A percentile compares a stretch with the other conserved stretches of the same genome.
Conservation (phyloP, 2,113 vertebrate genomes). For the Bubo blakistoni region DNA sequence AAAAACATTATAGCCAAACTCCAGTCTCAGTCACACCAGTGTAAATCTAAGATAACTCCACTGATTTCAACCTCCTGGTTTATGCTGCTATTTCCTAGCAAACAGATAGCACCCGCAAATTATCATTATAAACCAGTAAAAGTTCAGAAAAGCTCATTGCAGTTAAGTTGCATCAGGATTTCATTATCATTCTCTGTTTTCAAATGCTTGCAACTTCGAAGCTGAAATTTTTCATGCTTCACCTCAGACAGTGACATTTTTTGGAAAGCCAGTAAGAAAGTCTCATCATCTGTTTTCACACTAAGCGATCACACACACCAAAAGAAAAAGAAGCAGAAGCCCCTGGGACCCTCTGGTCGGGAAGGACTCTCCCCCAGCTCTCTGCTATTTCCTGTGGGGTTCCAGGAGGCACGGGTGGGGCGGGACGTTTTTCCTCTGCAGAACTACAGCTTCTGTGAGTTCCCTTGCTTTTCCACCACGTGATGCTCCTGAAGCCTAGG, state of each 20-base stretch:
- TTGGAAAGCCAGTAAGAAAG: not conserved
- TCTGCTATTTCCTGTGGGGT: not conserved
- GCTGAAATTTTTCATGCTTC: not conserved
- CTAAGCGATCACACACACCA: not conserved
- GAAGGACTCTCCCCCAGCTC: not conserved
- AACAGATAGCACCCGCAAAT: not conserved
- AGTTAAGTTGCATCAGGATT: not conserved
- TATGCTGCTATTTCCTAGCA: not conserved
- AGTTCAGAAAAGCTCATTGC: not conserved
- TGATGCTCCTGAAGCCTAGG: not conserved
- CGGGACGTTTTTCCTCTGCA: not conserved
- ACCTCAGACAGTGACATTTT: not conserved
- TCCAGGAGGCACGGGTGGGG: rapidly evolving
- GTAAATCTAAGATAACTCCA: not conserved
- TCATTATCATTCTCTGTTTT: not conserved
- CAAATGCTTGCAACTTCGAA: not conserved
- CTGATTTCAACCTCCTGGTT: not conserved
- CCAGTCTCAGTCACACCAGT: not conserved
- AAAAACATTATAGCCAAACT: not conserved
- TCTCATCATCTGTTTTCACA: not conserved
- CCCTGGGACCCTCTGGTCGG: not conserved
- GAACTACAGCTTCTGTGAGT: not conserved
- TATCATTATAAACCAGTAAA: not conserved
- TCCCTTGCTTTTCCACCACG: rapidly evolving
- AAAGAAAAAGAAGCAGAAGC: not conserved